Percentiles rank a stretch among this genome's conserved stretches.
These are phyloP conservation scores for Turnix velox DNA, from an alignment of 2,113 vertebrate species.

Conservation along the genomic window DNA sequence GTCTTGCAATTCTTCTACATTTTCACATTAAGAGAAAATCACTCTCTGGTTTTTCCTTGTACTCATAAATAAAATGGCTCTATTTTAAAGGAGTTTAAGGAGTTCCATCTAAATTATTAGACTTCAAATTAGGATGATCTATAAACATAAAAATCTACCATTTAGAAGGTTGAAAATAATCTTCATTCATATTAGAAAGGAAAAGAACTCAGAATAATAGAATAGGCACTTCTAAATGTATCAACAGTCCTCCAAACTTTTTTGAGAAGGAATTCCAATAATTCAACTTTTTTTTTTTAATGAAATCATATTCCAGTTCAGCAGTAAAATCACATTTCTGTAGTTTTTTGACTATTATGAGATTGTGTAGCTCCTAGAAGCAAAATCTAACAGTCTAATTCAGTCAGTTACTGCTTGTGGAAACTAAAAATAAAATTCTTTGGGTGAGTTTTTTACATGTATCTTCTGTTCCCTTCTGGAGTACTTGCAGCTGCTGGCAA, in stretches of 20 bases:
- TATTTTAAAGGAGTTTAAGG: neutral
- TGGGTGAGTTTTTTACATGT: neutral
- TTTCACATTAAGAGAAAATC: neutral
- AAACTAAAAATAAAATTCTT: conserved; percentile 6
- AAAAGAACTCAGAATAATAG: neutral
- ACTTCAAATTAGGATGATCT: neutral
- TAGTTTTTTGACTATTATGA: neutral
- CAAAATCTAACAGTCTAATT: conserved; percentile 18
- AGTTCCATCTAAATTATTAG: neutral
- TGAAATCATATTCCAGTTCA: neutral
- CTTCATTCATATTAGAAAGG: neutral
- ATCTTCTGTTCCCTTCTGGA: neutral
- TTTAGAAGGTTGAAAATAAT: neutral
- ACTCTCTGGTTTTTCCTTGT: neutral
- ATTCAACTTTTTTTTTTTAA: neutral
- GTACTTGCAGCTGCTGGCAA: neutral
- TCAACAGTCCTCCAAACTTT: neutral
- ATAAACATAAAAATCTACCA: neutral
- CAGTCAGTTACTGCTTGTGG: neutral
- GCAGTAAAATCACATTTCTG: neutral
- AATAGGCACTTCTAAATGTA: neutral
- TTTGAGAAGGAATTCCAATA: neutral
- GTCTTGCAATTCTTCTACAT: neutral
- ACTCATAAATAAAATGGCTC: neutral
- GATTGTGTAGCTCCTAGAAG: conserved; percentile 13